Base-by-base conservation (phyloP, 92 coral and sea anemone genomes). In the Umimayanthus kanabou region DNA sequence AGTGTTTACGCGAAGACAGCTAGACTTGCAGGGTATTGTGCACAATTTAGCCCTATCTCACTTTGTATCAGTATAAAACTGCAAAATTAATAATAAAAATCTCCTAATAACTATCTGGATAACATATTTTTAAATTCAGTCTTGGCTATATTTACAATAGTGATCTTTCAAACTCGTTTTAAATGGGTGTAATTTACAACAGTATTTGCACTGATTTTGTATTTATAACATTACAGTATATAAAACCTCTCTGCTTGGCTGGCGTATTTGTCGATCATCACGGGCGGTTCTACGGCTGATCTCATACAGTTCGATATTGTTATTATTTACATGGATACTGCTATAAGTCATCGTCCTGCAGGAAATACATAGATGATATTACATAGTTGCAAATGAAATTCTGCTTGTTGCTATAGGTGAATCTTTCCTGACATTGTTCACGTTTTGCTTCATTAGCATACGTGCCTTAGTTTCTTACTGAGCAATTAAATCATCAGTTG, bases 101-200 rank as follows among this genome's bases (percentile, higher is more conserved):
- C 40, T 25, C 15, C 37, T 76, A 76, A 26, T 11, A 11, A n/a
- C 42, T 25, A 43, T 78, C 61, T 78, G 6, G 37, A 10, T 45
- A 26, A 49, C 39, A 50, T 78, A 77, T 78, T 29, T 53, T 78
- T 10, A 49, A 78, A 78, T 50, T 49, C 82, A 78, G 82, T 78
- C 61, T 78, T 78, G 82, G 82, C 82, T 53, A 25, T 78, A 78
- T 78, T 78, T 78, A 78, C 82, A 78, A n/a, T 78, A 78, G 40
- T 78, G 47, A n/a, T 78, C 37, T 78, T 78, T 53, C 82, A 78
- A 78, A 78, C 82, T 78, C 43, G 82, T 78, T 78, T 73, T 78
- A 78, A 78, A 78, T 78, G 82, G 82, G 64, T 11, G 42, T 23
- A 78, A 47, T 78, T 78, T 78, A 78, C 82, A 78, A 20, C 82